A percentile compares a stretch with the other conserved stretches of the same genome.
Evolutionary conservation across 1,140 invertebrate species (phyloP).

Genomic region (Drosophila takahashii): DNA sequence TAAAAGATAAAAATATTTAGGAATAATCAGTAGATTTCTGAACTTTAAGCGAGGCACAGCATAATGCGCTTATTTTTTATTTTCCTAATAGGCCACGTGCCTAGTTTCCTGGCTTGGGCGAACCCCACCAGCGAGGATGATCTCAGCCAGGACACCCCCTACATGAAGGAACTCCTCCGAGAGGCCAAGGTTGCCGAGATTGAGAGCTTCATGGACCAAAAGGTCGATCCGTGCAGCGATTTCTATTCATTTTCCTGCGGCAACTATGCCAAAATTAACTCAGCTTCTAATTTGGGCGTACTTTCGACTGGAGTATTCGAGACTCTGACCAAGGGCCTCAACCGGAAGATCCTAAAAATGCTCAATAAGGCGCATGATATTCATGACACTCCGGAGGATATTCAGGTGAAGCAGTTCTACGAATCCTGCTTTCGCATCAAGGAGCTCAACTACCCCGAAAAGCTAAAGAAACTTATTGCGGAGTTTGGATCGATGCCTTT

Average conservation of each 20-base stretch:
- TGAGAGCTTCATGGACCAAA: conserved; percentile 84
- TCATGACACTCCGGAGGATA: conserved; percentile 46
- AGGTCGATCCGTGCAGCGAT: conserved; percentile 87
- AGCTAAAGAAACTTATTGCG: conserved; percentile 36
- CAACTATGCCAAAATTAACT: conserved; percentile 86
- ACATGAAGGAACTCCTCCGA: conserved; percentile 23
- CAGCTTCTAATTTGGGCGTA: conserved; percentile 29
- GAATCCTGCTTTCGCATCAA: conserved; percentile 36
- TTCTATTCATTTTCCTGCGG: conserved; percentile 89
- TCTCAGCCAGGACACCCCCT: not conserved
- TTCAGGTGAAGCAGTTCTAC: conserved; percentile 61
- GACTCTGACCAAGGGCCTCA: conserved; percentile 39
- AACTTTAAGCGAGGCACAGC: conserved; percentile 4
- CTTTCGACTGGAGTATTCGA: conserved; percentile 64
- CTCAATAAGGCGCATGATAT: conserved; percentile 14
- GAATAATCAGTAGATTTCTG: conserved; percentile 8
- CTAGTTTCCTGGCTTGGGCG: not conserved
- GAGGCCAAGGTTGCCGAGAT: conserved; percentile 62
- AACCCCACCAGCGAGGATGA: conserved; percentile 2
- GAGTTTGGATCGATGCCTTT: conserved; percentile 61
- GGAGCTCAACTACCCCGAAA: conserved; percentile 9
- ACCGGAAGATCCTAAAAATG: conserved; percentile 52
- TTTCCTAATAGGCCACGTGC: not conserved
- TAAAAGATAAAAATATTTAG: not conserved
- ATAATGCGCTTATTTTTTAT: conserved; percentile 5